A percentile compares a stretch with the other conserved stretches of the same genome.
phyloP scores from a whole-genome alignment of 2,797 vertebrate species.

The Squalus acanthias region DNA sequence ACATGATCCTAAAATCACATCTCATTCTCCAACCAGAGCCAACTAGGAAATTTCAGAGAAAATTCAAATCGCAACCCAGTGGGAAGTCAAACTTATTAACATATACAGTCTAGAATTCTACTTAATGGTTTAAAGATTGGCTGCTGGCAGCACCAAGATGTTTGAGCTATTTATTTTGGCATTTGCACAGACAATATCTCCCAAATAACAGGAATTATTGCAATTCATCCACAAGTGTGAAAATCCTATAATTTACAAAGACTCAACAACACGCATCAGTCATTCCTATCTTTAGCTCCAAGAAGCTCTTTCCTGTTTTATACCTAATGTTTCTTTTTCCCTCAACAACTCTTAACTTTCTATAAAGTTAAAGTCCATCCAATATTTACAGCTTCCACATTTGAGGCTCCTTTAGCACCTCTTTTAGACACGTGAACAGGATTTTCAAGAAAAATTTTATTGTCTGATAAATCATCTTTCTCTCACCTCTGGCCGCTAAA shows the following conservation, averaged over 20 bases:
- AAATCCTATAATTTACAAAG: slow-evolving; percentile 16
- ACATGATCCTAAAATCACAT: slow-evolving; percentile 31
- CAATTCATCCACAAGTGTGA: background rate
- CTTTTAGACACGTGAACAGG: background rate
- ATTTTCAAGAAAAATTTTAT: background rate
- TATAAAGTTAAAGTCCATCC: background rate
- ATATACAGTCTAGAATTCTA: slow-evolving; percentile 8
- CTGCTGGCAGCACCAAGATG: slow-evolving; percentile 17
- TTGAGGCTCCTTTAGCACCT: background rate
- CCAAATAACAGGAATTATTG: background rate
- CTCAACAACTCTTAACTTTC: background rate
- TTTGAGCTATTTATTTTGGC: slow-evolving; percentile 29
- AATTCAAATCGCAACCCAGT: slow-evolving; percentile 27
- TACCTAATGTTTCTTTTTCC: background rate
- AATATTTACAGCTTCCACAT: background rate
- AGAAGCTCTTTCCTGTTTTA: background rate
- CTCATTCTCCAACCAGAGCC: slow-evolving; percentile 15
- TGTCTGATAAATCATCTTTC: background rate
- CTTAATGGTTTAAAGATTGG: slow-evolving; percentile 25
- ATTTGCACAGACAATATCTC: background rate
- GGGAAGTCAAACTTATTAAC: slow-evolving; percentile 26
- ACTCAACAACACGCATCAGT: background rate
- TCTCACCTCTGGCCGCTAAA: background rate
- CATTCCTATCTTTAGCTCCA: background rate
- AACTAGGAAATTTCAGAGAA: slow-evolving; percentile 27